Conservation (phyloP, 2,888 invertebrate genomes). For the Apantesis nais region DNA sequence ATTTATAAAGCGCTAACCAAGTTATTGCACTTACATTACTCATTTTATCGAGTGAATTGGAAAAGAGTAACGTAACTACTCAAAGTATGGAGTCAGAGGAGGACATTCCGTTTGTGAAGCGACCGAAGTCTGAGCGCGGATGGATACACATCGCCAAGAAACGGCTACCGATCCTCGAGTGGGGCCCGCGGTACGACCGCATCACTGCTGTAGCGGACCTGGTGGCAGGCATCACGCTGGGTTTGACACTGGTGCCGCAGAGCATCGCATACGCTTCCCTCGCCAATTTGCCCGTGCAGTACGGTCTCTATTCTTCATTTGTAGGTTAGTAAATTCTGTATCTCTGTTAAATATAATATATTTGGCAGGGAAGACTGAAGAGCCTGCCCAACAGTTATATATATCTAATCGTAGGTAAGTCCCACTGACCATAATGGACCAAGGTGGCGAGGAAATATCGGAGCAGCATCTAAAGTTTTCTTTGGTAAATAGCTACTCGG, state of each 20-base stretch:
- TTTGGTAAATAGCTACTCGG: not conserved
- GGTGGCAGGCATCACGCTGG: slow-evolving; percentile 95
- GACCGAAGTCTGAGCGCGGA: slow-evolving; percentile 30
- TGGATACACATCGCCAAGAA: slow-evolving; percentile 51
- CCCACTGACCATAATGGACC: not conserved
- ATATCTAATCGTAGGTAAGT: not conserved
- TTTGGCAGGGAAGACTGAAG: too few relatives aligned
- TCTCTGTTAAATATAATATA: not conserved
- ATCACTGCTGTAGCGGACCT: slow-evolving; percentile 90
- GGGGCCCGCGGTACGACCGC: slow-evolving; percentile 90
- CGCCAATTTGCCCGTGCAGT: slow-evolving; percentile 94
- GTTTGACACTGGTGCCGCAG: slow-evolving; percentile 96
- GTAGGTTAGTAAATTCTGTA: slow-evolving; percentile 85
- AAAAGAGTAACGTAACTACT: not conserved
- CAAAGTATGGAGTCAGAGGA: slow-evolving; percentile 53
- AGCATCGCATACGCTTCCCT: slow-evolving; percentile 96
- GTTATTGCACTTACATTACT: slow-evolving; percentile 1
- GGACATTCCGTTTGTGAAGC: slow-evolving; percentile 44
- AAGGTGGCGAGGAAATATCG: not conserved
- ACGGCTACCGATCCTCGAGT: slow-evolving; percentile 85
- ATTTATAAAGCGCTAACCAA: not conserved
- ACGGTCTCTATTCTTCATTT: slow-evolving; percentile 96
- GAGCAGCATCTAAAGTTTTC: not conserved
- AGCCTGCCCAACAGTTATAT: not conserved
- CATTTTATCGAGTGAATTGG: not conserved